These are phyloP conservation scores for Synanthedon andrenaeformis DNA, from an alignment of 2,888 invertebrate genomes.

Conservation along the genomic window DNA sequence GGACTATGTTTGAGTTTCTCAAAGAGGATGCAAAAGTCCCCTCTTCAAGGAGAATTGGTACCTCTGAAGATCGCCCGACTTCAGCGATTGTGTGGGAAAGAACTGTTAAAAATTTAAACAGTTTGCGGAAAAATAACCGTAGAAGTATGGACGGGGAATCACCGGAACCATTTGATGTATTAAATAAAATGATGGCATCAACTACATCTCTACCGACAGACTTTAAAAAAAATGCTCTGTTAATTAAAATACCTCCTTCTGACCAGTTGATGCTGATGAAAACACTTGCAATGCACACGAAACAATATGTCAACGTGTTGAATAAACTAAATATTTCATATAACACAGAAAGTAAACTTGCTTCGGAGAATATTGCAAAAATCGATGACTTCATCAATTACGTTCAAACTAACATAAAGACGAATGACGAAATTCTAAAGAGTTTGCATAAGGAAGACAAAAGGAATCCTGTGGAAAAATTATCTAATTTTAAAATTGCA, in stretches of 20 bases:
- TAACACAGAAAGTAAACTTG: conserved; percentile 12
- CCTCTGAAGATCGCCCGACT: conserved; percentile 23
- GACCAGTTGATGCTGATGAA: conserved; percentile 36
- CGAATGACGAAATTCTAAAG: conserved; percentile 26
- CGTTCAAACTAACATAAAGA: conserved; percentile 22
- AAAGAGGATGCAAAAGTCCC: conserved; percentile 27
- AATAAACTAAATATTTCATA: conserved; percentile 23
- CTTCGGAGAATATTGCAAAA: conserved; percentile 18
- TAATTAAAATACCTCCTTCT: conserved; percentile 23
- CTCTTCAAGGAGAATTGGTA: conserved; percentile 23
- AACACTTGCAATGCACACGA: conserved; percentile 31
- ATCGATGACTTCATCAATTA: conserved; percentile 33
- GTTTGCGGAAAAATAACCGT: conserved; percentile 18
- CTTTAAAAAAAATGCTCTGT: conserved; percentile 32
- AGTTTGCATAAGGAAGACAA: conserved; percentile 12
- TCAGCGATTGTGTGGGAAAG: conserved; percentile 50
- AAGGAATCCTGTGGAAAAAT: not conserved
- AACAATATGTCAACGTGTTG: conserved; percentile 24
- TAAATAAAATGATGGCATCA: conserved; percentile 23
- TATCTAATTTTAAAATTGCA: not conserved
- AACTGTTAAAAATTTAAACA: conserved; percentile 32
- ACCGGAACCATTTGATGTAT: conserved; percentile 26
- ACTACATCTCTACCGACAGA: conserved; percentile 9
- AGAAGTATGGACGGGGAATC: conserved; percentile 15
- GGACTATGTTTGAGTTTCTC: conserved; percentile 29